Evolutionary conservation across 2,797 vertebrate genomes (phyloP).

Genomic region (Danio kyathit): DNA sequence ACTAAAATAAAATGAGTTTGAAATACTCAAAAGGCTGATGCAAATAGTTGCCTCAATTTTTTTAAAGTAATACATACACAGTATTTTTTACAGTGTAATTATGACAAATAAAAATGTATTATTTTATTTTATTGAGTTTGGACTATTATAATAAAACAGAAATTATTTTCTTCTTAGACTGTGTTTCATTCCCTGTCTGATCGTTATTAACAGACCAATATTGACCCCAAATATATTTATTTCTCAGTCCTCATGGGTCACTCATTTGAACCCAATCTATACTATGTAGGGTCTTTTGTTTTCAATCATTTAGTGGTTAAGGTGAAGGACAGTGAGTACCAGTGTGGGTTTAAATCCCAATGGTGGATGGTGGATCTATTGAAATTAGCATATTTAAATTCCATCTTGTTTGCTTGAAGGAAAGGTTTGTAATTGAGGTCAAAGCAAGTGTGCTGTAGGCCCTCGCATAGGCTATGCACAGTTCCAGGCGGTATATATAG

Average conservation of each 20-base stretch:
- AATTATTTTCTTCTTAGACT: background rate
- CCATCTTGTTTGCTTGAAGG: background rate
- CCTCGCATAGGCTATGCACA: slow-evolving; percentile 1
- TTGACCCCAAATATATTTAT: background rate
- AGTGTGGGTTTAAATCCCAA: background rate
- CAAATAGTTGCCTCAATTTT: too few relatives aligned
- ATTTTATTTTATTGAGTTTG: background rate
- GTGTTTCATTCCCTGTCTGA: background rate
- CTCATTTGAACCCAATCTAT: background rate
- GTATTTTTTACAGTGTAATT: too few relatives aligned
- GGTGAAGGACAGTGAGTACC: background rate
- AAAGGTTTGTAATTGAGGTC: background rate
- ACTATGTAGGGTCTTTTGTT: background rate
- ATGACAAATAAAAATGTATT: background rate
- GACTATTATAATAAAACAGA: background rate
- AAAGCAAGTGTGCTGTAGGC: background rate
- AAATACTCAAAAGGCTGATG: too few relatives aligned
- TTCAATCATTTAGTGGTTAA: background rate
- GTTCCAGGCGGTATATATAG: background rate
- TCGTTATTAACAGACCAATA: background rate
- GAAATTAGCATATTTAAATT: slow-evolving; percentile 3
- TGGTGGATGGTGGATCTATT: slow-evolving; percentile 1
- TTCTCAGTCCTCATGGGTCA: background rate
- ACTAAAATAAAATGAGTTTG: too few relatives aligned
- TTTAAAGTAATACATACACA: too few relatives aligned